These are phyloP conservation scores for Dendrolimus houi DNA, from an alignment of 2,888 invertebrate genomes.

Conservation along the genomic window DNA sequence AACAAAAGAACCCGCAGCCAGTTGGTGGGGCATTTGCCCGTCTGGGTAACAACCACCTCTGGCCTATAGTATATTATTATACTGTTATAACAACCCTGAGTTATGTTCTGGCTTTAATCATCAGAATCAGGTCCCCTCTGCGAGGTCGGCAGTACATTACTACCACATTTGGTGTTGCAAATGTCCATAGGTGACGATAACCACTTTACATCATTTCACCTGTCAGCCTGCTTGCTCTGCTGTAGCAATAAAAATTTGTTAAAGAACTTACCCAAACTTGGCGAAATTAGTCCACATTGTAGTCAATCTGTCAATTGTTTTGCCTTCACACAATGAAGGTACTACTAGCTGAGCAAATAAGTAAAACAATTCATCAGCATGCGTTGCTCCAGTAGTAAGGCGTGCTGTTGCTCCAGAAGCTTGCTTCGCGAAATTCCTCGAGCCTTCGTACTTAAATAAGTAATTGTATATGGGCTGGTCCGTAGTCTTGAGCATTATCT, in stretches of 20 bases:
- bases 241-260: constrained; percentile 1
- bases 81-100: too few species aligned
- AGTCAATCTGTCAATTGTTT: constrained; percentile 44
- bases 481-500: constrained; percentile 31
- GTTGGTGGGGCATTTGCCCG: too few species aligned
- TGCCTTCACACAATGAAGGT: constrained; percentile 31
- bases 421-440: constrained; percentile 36
- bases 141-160: too few species aligned
- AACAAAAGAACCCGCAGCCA: too few species aligned
- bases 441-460: constrained; percentile 40
- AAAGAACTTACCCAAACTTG: constrained; percentile 41
- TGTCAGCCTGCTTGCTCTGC: too few species aligned
- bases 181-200: too few species aligned
- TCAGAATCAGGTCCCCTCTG: too few species aligned
- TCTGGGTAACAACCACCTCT: too few species aligned
- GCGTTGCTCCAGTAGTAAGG: constrained; percentile 37
- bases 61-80: too few species aligned
- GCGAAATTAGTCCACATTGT: constrained; percentile 61
- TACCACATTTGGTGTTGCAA: too few species aligned
- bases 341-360: constrained; percentile 38
- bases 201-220: too few species aligned
- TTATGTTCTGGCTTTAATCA: too few species aligned
- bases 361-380: constrained; percentile 55
- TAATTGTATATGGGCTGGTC: constrained; percentile 43
- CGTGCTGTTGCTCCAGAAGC: constrained; percentile 19